Percentiles rank a stretch among this genome's conserved stretches.
Conservation (phyloP, 2,888 invertebrate species). For the Aplocera efformata region DNA sequence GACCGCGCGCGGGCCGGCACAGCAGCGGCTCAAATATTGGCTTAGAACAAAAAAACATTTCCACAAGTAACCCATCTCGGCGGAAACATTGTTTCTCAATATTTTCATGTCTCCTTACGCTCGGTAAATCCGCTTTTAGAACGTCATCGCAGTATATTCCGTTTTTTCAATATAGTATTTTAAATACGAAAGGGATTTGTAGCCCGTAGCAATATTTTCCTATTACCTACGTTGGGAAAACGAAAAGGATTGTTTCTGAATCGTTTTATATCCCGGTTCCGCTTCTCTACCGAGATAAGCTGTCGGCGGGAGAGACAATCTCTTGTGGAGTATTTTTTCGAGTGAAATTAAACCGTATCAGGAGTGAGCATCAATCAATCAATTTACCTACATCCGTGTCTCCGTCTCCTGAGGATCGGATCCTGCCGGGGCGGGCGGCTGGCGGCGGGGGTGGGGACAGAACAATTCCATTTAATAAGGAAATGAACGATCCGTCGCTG, state of each 20-base stretch:
- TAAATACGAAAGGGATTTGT: conserved; percentile 4
- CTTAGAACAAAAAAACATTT: conserved; percentile 19
- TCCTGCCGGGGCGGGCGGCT: not conserved
- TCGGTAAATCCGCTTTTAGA: conserved; percentile 2
- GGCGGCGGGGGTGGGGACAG: not conserved
- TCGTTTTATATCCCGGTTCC: conserved; percentile 1
- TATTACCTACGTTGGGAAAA: not conserved
- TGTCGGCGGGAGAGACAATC: not conserved
- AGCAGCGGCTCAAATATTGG: conserved; percentile 19
- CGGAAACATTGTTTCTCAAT: conserved; percentile 8
- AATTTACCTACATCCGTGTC: conserved; percentile 9
- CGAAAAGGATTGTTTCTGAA: conserved; percentile 1
- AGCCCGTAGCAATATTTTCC: not conserved
- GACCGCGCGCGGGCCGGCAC: conserved; percentile 15
- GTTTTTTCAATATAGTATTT: conserved; percentile 1
- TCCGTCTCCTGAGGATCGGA: conserved; percentile 8
- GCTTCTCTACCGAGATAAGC: conserved; percentile 1
- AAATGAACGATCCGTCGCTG: conserved; percentile 1
- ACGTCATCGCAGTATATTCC: not conserved
- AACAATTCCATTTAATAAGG: no score
- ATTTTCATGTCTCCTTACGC: conserved; percentile 5
- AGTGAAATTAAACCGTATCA: conserved; percentile 13
- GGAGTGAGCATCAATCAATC: conserved; percentile 17
- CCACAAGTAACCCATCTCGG: conserved; percentile 6
- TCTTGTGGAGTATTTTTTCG: conserved; percentile 8